Conservation (phyloP, 2,797 vertebrate species). For the Pipistrellus nathusii region DNA sequence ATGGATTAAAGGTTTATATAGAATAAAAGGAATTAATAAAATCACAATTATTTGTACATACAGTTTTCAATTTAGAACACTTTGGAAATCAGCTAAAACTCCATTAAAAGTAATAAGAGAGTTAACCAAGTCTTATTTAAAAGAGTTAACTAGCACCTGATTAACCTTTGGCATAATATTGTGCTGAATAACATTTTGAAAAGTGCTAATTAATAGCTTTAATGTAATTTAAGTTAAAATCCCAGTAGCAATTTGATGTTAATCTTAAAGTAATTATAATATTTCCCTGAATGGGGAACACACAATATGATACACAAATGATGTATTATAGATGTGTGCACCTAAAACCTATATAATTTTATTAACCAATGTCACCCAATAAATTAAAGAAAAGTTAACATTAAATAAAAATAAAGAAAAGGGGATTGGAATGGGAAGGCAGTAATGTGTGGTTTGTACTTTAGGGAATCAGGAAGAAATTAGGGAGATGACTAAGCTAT, state of each 20-base stretch:
- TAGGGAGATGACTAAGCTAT: neutral
- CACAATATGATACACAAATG: neutral
- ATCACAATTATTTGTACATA: neutral
- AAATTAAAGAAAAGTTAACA: neutral
- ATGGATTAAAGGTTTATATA: too few relatives aligned
- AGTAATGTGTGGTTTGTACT: neutral
- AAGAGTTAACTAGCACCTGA: neutral
- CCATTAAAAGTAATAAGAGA: slow-evolving; percentile 15
- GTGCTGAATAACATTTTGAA: neutral
- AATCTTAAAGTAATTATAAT: neutral
- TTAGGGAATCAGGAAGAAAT: neutral
- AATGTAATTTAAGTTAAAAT: neutral
- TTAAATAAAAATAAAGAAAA: neutral
- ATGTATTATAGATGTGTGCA: neutral
- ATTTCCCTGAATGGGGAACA: neutral
- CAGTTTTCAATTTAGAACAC: neutral
- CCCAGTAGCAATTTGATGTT: neutral
- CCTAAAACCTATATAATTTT: neutral
- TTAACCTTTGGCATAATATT: neutral
- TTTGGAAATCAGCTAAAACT: neutral
- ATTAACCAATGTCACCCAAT: neutral
- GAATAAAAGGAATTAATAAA: slow-evolving; percentile 10
- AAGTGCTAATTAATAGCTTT: neutral
- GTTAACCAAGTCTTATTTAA: neutral
- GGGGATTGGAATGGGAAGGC: neutral